Evolutionary conservation across 30 jellyfish, hydroid and myxozoan species (phyloP).

Genomic region (Turritopsis rubra): DNA sequence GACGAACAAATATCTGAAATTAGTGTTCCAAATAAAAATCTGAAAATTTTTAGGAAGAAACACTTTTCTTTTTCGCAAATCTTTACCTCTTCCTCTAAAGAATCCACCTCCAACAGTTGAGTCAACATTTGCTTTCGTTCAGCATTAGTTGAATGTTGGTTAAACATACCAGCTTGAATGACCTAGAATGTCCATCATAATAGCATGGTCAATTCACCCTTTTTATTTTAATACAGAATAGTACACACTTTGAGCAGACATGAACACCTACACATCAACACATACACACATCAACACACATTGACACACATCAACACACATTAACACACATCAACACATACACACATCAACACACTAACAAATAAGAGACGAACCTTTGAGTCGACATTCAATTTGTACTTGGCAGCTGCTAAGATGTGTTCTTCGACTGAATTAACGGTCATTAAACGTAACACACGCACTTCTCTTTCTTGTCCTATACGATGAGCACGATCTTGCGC

Average conservation of each 20-base stretch:
- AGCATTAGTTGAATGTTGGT: constrained; percentile 91
- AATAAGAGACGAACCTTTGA: constrained; percentile 70
- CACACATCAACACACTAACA: too few species aligned
- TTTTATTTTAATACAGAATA: not conserved
- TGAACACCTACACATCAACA: too few species aligned
- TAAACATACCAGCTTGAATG: constrained; percentile 99
- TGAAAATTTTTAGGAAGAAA: too few species aligned
- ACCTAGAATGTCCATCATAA: constrained; percentile 54
- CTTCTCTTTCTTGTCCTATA: constrained; percentile 94
- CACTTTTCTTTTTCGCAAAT: too few species aligned
- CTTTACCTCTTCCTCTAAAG: constrained; percentile 95
- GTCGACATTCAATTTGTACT: constrained; percentile 85
- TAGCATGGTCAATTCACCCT: not conserved
- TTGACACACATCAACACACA: too few species aligned
- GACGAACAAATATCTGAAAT: too few species aligned
- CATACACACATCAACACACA: too few species aligned
- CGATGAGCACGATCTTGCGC: constrained; percentile 99
- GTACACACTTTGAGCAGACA: not conserved
- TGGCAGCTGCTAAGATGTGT: constrained; percentile 95
- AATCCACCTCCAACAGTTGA: constrained; percentile 74
- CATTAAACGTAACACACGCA: constrained; percentile 88
- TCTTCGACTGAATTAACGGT: constrained; percentile 97
- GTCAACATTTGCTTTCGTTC: constrained; percentile 89
- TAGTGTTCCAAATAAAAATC: too few species aligned
- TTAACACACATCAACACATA: too few species aligned